These are phyloP conservation scores for Spondyliosoma cantharus DNA, from an alignment of 2,797 vertebrate species.

Conservation along the genomic window DNA sequence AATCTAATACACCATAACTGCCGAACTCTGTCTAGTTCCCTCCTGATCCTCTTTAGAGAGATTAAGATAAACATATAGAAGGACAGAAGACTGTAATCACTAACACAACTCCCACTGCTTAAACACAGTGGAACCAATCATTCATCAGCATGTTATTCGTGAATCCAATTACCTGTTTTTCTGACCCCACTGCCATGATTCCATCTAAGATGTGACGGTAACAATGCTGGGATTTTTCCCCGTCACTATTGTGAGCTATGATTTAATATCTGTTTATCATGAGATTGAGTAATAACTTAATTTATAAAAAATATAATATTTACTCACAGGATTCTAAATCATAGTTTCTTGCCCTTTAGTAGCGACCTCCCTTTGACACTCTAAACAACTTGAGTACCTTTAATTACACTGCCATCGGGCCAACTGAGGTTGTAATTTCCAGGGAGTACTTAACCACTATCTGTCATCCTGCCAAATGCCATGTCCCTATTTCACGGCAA, in stretches of 20 bases:
- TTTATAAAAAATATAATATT: too few species aligned
- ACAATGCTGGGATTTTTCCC: too few species aligned
- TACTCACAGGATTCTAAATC: too few species aligned
- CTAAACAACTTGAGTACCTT: neutral
- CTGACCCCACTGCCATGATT: neutral
- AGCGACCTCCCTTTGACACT: neutral
- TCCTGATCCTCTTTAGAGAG: neutral
- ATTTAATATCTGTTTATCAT: neutral
- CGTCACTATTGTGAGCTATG: neutral
- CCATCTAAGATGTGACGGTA: neutral
- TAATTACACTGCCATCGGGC: neutral
- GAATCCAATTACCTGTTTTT: neutral
- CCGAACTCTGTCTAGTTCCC: neutral
- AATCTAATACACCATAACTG: neutral
- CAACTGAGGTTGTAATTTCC: neutral
- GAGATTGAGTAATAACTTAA: neutral
- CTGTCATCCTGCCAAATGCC: conserved; percentile 2
- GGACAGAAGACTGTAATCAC: neutral
- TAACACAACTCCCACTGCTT: neutral
- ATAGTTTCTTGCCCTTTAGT: neutral
- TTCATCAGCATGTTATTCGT: neutral
- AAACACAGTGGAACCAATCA: neutral
- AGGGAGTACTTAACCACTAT: neutral
- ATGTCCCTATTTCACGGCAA: neutral
- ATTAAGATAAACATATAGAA: neutral